Evolutionary conservation across 1,140 invertebrate species (phyloP).

Genomic region (Eulimnadia texana): DNA sequence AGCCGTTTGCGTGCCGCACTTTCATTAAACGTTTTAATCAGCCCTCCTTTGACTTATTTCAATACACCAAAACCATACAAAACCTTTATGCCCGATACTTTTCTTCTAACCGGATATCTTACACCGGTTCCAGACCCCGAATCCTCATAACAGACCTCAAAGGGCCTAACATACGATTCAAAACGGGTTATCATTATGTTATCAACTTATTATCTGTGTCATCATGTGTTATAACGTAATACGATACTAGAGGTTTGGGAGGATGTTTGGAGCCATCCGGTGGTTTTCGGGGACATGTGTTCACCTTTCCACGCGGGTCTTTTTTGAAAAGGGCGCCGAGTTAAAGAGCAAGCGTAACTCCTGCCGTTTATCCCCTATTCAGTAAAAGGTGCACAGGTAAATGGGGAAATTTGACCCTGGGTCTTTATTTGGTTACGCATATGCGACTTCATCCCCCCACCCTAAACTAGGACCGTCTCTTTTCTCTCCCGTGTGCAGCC

Average conservation of each 20-base stretch:
- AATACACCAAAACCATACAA: not conserved
- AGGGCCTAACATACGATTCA: too few relatives aligned
- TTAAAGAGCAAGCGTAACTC: too few relatives aligned
- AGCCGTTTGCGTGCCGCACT: not conserved
- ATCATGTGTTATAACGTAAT: too few relatives aligned
- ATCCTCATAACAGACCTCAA: too few relatives aligned
- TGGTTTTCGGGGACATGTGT: too few relatives aligned
- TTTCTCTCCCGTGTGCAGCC: too few relatives aligned
- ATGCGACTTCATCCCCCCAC: not conserved
- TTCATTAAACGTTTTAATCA: not conserved
- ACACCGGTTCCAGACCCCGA: not conserved
- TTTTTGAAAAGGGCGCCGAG: too few relatives aligned
- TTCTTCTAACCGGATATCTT: not conserved
- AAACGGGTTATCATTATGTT: not conserved
- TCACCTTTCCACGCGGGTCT: not conserved
- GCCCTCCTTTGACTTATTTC: not conserved
- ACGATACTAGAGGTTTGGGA: too few relatives aligned
- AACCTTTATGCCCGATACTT: too few relatives aligned
- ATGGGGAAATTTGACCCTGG: not conserved
- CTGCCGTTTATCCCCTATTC: too few relatives aligned
- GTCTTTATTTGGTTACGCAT: not conserved
- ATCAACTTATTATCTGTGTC: too few relatives aligned
- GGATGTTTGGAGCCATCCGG: too few relatives aligned
- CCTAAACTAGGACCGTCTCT: not conserved
- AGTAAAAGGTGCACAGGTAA: not conserved